Evolutionary conservation across 2,888 invertebrate species (phyloP).

Genomic region (Lasioglossum pauxillum): DNA sequence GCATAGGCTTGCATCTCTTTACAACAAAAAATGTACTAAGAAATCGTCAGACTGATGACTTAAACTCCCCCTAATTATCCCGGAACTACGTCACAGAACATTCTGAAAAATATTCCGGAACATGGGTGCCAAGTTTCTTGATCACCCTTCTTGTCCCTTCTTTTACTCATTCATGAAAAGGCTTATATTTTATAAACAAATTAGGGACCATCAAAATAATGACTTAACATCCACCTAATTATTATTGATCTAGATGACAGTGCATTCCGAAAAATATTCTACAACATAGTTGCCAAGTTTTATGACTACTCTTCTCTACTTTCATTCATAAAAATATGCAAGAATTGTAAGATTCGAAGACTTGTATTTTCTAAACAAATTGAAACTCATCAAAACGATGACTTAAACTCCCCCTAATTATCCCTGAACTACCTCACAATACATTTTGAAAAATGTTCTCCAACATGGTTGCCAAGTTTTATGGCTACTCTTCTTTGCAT

Average conservation of each 20-base stretch:
- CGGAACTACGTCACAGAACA: neutral
- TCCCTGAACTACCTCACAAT: neutral
- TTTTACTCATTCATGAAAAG: neutral
- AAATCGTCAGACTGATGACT: neutral
- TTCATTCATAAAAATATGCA: neutral
- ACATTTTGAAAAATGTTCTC: neutral
- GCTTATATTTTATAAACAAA: neutral
- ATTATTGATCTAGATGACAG: neutral
- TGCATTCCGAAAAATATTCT: neutral
- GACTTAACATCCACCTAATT: neutral
- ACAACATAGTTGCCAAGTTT: no score
- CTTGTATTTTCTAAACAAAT: neutral
- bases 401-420: no score
- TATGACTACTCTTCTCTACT: neutral
- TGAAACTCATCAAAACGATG: neutral
- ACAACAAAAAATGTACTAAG: neutral
- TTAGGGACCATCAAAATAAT: neutral
- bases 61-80: neutral
- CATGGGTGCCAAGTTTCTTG: neutral
- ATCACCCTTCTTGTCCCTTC: neutral
- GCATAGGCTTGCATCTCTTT: neutral
- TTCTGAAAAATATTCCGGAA: neutral
- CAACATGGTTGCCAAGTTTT: neutral
- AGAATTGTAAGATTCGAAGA: no score
- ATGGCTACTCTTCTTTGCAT: neutral